Percentiles rank a stretch among this genome's conserved stretches.
These are phyloP conservation scores for Arge pagana DNA, from an alignment of 2,888 invertebrate species.

Conservation along the genomic window DNA sequence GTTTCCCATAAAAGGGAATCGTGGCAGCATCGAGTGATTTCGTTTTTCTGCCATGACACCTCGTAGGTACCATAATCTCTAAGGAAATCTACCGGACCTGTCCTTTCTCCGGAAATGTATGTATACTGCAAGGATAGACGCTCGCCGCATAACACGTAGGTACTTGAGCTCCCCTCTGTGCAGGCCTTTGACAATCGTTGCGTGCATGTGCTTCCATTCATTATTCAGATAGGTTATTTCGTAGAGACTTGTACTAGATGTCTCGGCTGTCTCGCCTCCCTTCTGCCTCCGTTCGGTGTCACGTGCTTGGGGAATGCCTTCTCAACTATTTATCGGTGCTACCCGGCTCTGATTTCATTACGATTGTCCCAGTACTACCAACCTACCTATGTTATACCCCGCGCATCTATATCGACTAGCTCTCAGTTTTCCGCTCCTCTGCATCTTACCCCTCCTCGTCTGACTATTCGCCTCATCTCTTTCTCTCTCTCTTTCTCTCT, in stretches of 20 bases:
- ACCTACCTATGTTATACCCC: too few relatives aligned
- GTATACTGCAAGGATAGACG: neutral
- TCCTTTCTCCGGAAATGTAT: neutral
- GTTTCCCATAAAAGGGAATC: constrained; percentile 19
- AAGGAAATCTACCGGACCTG: constrained; percentile 23
- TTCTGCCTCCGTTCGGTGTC: constrained; percentile 35
- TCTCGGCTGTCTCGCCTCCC: constrained; percentile 7
- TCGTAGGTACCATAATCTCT: constrained; percentile 15
- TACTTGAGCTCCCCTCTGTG: constrained; percentile 17
- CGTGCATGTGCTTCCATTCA: constrained; percentile 40
- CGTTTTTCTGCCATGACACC: constrained; percentile 10
- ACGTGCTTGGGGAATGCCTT: constrained; percentile 35
- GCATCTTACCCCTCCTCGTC: too few relatives aligned
- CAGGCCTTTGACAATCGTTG: constrained; percentile 35
- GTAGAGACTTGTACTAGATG: constrained; percentile 12
- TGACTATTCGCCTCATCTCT: too few relatives aligned
- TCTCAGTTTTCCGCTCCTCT: too few relatives aligned
- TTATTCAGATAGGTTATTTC: constrained; percentile 43
- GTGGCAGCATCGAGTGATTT: constrained; percentile 15
- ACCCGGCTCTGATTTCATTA: constrained; percentile 39
- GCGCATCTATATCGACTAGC: constrained; percentile 10
- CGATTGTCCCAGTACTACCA: constrained; percentile 31
- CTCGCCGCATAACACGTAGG: neutral
- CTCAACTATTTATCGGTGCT: constrained; percentile 42
- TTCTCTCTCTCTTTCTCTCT: too few relatives aligned